Evolutionary conservation across 2,888 invertebrate species (phyloP).

Genomic region (Parascotia fuliginaria): DNA sequence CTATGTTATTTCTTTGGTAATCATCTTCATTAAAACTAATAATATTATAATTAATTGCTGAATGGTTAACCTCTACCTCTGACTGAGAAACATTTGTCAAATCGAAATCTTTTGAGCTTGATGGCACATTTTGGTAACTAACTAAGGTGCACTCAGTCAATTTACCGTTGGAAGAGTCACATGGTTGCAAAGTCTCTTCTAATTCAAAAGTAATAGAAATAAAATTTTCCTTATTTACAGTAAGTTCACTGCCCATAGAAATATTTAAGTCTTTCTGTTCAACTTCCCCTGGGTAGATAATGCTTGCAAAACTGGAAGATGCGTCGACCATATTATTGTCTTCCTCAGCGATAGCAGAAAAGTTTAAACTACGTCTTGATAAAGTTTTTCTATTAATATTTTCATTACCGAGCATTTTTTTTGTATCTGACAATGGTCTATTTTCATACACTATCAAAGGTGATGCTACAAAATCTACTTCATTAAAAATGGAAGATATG

Average conservation of each 20-base stretch:
- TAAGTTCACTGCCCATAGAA: background rate
- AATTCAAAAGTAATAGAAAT: background rate
- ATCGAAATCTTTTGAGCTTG: background rate
- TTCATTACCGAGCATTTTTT: background rate
- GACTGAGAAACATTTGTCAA: background rate
- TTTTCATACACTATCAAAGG: conserved; percentile 1
- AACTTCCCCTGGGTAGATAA: background rate
- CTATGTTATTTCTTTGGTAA: background rate
- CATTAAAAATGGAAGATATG: conserved; percentile 2
- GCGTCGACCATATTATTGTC: conserved; percentile 1
- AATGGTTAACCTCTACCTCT: background rate
- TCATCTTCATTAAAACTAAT: background rate
- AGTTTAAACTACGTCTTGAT: conserved; percentile 2
- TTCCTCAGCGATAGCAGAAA: conserved; percentile 2
- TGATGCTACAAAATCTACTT: background rate
- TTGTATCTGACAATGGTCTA: background rate
- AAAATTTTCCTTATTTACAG: background rate
- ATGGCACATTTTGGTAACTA: background rate
- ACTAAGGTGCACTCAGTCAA: background rate
- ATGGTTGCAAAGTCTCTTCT: background rate
- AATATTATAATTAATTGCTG: background rate
- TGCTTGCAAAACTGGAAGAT: background rate
- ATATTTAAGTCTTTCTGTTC: background rate
- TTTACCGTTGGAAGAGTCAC: background rate
- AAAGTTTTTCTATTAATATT: conserved; percentile 1